phyloP scores from a whole-genome alignment of 2,888 invertebrate species.

The Dinocampus coccinellae region DNA sequence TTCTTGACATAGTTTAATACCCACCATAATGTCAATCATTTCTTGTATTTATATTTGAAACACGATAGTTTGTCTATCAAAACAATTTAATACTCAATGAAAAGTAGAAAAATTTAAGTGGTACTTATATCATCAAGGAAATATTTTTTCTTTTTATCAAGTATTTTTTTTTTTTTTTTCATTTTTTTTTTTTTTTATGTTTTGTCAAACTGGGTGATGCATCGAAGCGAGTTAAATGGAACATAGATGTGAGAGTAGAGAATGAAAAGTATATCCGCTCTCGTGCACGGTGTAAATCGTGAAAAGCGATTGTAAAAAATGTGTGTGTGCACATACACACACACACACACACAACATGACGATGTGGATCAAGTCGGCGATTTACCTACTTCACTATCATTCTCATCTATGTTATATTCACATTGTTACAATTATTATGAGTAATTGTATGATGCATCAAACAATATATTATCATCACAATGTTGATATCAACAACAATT shows the following conservation, averaged over 20 bases:
- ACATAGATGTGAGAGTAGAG: slow-evolving; percentile 23
- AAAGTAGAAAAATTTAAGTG: background rate
- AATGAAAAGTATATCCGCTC: slow-evolving; percentile 28
- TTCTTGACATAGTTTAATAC: background rate
- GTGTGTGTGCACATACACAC: background rate
- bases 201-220: slow-evolving; percentile 7
- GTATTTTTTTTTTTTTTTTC: background rate
- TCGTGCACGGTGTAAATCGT: slow-evolving; percentile 22
- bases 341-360: too few species aligned
- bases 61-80: background rate
- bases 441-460: too few species aligned
- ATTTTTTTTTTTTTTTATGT: slow-evolving; percentile 6
- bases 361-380: slow-evolving; percentile 26
- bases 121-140: background rate
- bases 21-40: background rate
- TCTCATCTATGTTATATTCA: slow-evolving; percentile 13
- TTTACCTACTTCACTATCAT: slow-evolving; percentile 31
- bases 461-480: too few species aligned
- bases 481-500: background rate
- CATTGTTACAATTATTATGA: background rate
- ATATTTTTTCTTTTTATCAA: too few species aligned
- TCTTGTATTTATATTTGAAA: background rate
- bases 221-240: slow-evolving; percentile 30
- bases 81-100: background rate
- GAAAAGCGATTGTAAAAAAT: slow-evolving; percentile 19